Conservation (phyloP, 2,797 vertebrate species). For the Channallabes apus region DNA sequence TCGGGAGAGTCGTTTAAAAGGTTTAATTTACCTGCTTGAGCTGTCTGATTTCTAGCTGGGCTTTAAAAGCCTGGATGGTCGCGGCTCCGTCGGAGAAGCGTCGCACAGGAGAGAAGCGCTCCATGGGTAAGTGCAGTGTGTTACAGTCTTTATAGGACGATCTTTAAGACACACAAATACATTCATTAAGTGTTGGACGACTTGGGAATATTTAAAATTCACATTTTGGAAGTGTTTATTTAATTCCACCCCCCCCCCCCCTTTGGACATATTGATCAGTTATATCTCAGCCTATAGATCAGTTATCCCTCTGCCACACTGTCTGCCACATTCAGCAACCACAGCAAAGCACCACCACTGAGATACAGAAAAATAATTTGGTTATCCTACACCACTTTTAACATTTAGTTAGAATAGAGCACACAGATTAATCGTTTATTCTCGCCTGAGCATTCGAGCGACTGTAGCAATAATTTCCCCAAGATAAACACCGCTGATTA, state of each 20-base stretch:
- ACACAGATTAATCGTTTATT: not conserved
- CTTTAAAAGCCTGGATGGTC: slow-evolving; percentile 97
- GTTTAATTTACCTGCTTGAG: slow-evolving; percentile 86
- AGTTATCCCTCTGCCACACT: not conserved
- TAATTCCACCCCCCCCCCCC: too few relatives aligned
- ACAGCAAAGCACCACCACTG: not conserved
- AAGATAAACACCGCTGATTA: not conserved
- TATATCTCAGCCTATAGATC: not conserved
- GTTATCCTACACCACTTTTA: not conserved
- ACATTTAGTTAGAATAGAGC: not conserved
- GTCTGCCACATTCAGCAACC: not conserved
- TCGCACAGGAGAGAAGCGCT: slow-evolving; percentile 96
- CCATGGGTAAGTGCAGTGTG: slow-evolving; percentile 95
- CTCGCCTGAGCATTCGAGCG: not conserved
- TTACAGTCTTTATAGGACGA: slow-evolving; percentile 98
- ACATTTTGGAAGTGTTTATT: not conserved
- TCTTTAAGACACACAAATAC: slow-evolving; percentile 69
- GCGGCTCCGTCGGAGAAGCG: slow-evolving; percentile 96
- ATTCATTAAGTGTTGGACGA: slow-evolving; percentile 21
- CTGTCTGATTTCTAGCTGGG: slow-evolving; percentile 95
- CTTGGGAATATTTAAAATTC: not conserved
- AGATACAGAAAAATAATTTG: not conserved
- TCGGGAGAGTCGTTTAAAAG: not conserved
- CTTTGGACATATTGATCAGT: not conserved
- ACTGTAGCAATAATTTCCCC: not conserved